These are phyloP conservation scores for Leptobrachium leishanense DNA, from an alignment of 2,113 vertebrate genomes.

Conservation along the genomic window DNA sequence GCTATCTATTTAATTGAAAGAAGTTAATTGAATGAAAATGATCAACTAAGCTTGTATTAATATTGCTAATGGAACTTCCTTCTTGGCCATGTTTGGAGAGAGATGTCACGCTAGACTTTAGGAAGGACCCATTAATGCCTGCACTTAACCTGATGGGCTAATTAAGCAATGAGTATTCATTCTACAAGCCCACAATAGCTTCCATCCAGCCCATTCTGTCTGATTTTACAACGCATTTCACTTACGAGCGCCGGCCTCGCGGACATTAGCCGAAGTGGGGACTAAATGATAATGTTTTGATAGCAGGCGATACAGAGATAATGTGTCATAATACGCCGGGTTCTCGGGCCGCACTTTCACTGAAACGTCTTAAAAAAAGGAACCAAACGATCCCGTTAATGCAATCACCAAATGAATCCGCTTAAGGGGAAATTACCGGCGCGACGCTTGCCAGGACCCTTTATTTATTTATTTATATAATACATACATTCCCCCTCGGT, in stretches of 20 bases:
- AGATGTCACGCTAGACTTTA: conserved; percentile 95
- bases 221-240: conserved; percentile 91
- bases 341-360: neutral
- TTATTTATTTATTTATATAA: too few relatives aligned
- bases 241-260: conserved; percentile 70
- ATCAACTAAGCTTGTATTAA: conserved; percentile 99
- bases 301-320: conserved; percentile 64
- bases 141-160: conserved; percentile 99
- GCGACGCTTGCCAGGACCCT: neutral
- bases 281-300: conserved; percentile 75
- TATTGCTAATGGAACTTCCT: conserved; percentile 99
- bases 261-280: conserved; percentile 65
- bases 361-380: conserved; percentile 34
- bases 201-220: conserved; percentile 76
- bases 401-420: neutral
- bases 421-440: neutral
- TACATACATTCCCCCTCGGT: too few relatives aligned
- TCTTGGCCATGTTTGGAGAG: conserved; percentile 98
- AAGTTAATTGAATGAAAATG: conserved; percentile 99
- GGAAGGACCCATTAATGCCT: conserved; percentile 96
- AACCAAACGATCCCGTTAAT: conserved; percentile 19
- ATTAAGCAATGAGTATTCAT: conserved; percentile 99
- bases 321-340: conserved; percentile 61
- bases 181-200: conserved; percentile 79
- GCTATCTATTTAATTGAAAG: conserved; percentile 99